phyloP scores from a whole-genome alignment of 2,113 vertebrate genomes.

The Xiphophorus couchianus region DNA sequence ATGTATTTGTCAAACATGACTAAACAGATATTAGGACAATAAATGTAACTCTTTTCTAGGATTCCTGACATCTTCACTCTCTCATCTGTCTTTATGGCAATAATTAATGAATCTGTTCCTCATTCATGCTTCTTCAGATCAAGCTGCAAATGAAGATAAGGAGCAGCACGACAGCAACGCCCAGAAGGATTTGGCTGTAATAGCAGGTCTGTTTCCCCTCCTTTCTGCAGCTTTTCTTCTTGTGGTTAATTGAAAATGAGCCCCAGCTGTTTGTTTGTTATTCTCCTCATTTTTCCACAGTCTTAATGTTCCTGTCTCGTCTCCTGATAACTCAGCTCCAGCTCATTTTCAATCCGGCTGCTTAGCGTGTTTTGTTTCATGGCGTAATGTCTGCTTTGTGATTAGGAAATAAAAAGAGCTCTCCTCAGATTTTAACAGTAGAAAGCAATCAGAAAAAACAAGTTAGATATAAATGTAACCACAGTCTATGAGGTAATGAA shows the following conservation, averaged over 20 bases:
- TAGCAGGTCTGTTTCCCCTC: constrained; percentile 77
- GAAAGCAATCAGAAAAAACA: background rate
- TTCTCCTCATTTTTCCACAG: constrained; percentile 16
- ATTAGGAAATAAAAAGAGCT: background rate
- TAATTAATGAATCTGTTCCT: constrained; percentile 32
- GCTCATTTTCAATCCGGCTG: constrained; percentile 29
- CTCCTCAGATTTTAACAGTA: background rate
- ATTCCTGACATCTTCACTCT: background rate
- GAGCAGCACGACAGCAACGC: constrained; percentile 83
- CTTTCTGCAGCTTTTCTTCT: constrained; percentile 35
- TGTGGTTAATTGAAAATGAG: constrained; percentile 65
- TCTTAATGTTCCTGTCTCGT: constrained; percentile 13
- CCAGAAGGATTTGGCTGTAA: constrained; percentile 87
- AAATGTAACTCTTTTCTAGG: background rate
- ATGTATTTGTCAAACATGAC: background rate
- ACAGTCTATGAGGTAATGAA: background rate
- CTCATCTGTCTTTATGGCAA: background rate
- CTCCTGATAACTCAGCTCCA: constrained; percentile 10
- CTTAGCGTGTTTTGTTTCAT: background rate
- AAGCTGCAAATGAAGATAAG: constrained; percentile 86
- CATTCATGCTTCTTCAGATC: constrained; percentile 78
- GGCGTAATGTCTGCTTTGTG: background rate
- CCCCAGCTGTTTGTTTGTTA: constrained; percentile 55
- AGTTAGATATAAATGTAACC: background rate
- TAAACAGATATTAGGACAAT: background rate